Evolutionary conservation across 2,113 vertebrate genomes (phyloP).

Genomic region (Hyaena hyaena): DNA sequence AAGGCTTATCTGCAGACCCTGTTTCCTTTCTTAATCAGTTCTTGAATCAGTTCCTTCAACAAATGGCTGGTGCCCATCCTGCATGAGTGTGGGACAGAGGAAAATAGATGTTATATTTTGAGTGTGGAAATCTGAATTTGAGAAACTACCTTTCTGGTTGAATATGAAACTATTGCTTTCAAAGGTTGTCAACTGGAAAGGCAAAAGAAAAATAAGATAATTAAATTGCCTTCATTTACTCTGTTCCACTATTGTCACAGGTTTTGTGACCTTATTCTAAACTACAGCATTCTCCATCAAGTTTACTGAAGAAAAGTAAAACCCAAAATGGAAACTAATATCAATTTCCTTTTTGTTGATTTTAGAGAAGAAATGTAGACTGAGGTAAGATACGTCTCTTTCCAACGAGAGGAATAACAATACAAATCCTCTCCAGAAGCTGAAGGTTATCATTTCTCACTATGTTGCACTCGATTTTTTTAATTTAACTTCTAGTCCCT

Average conservation of each 20-base stretch:
- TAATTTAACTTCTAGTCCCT: background rate
- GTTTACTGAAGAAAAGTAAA: constrained; percentile 21
- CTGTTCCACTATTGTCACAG: background rate
- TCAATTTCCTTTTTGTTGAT: background rate
- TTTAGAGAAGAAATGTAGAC: constrained; percentile 39
- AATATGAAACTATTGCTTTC: background rate
- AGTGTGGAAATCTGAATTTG: background rate
- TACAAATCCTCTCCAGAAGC: background rate
- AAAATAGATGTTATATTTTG: background rate
- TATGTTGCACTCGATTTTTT: background rate
- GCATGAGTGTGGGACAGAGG: background rate
- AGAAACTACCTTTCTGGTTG: background rate
- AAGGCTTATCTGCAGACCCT: background rate
- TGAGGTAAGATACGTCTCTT: background rate
- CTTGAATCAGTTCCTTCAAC: background rate
- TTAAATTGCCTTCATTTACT: background rate
- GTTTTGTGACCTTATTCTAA: background rate
- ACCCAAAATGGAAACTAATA: background rate
- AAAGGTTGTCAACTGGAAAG: background rate
- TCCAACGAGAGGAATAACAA: background rate
- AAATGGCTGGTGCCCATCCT: background rate
- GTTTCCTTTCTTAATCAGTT: background rate
- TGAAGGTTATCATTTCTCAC: background rate
- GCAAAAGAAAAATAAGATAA: background rate
- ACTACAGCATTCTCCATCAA: background rate